Evolutionary conservation across 2,888 invertebrate species (phyloP), one percentile per base, ranked within the genome.

Genomic region (Perithous albicinctus): DNA sequence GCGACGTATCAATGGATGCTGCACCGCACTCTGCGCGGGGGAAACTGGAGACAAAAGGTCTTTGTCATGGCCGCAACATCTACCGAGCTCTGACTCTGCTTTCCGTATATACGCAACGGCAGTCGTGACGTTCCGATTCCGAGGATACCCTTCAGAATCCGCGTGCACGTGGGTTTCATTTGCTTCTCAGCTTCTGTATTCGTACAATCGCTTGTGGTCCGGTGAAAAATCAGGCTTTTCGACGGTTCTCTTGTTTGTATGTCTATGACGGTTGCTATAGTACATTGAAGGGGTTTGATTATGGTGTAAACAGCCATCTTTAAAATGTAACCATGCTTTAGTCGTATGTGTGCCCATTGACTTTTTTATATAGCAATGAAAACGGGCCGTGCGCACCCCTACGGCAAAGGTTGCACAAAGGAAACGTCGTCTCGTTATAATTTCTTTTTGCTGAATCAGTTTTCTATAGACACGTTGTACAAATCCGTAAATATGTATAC

Each of bases 371-470:
- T 5, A 43, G 43, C 8, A 23, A 51, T 23, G 23, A 3, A 0
- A 23, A 12, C 23, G 10, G 23, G 8, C 48, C 20, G 20, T 20
- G 6, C 2, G 15, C 48, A 20, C 18, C 48, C 18, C 48, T 48
- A 1, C 15, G 12, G 5, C 8, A 51, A 20, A 51, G 8, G 10
- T 3, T 10, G 10, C 4, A 51, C 23, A 35, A 48, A n/a, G 20
- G 20, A 35, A 51, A 51, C 48, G 35, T 20, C 70, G 78, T 84
- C 77, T 88, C 88, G 83, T 88, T 88, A 88, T 85, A 88, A 83
- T 83, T 78, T n/a, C n/a, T n/a, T 78, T 41, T 78, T 72, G 84
- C 83, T 78, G 85, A 85, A 86, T 87, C 86, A 78, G 82, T 81
- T 74, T 75, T 46, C 15, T 43, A 41, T 54, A 75, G 64, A 15